phyloP scores from a whole-genome alignment of 2,888 invertebrate species.

The Diloba caeruleocephala region DNA sequence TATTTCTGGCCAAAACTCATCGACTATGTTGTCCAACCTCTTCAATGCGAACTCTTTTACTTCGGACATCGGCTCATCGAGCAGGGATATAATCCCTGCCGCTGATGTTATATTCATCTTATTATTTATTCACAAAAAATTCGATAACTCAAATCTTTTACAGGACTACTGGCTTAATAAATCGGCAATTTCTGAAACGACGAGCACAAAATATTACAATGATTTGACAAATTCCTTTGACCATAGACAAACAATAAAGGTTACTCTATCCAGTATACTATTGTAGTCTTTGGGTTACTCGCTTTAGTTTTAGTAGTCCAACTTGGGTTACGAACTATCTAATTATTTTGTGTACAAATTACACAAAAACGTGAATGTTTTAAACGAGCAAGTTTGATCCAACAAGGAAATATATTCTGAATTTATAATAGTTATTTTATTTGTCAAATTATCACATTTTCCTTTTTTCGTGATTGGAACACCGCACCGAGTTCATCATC shows the following conservation, averaged over 20 bases:
- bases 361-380: too few species aligned
- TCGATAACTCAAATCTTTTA: slow-evolving; percentile 26
- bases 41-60: slow-evolving; percentile 97
- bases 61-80: slow-evolving; percentile 98
- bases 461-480: too few species aligned
- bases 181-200: slow-evolving; percentile 52
- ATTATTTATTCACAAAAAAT: slow-evolving; percentile 44
- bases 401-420: too few species aligned
- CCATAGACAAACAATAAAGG: slow-evolving; percentile 59
- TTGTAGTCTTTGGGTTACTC: too few species aligned
- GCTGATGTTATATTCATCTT: slow-evolving; percentile 88
- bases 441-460: too few species aligned
- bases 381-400: too few species aligned
- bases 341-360: too few species aligned
- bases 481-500: too few species aligned
- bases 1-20: slow-evolving; percentile 99
- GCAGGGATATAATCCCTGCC: slow-evolving; percentile 98
- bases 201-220: slow-evolving; percentile 68
- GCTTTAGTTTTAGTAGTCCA: too few species aligned
- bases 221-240: slow-evolving; percentile 83
- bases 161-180: slow-evolving; percentile 33
- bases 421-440: too few species aligned
- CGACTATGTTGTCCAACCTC: slow-evolving; percentile 97
- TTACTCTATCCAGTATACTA: too few species aligned
- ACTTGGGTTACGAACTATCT: too few species aligned